Conservation (phyloP, 2,113 vertebrate species). For the Raja brachyura region DNA sequence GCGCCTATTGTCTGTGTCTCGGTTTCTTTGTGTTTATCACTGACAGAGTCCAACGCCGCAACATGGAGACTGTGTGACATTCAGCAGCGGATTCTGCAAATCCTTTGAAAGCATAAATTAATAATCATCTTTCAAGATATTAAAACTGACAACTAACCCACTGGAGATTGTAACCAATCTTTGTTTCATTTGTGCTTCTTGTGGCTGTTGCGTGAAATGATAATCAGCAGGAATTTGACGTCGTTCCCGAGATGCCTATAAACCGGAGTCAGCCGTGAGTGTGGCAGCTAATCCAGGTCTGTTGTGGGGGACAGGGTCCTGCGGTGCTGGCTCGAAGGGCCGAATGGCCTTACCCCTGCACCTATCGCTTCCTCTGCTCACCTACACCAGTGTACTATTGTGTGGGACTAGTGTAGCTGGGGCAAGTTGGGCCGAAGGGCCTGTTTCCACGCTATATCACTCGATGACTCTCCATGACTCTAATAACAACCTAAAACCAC, state of each 20-base stretch:
- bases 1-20: too few species aligned
- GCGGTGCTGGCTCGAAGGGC: too few species aligned
- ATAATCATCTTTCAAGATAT: slow-evolving; percentile 21
- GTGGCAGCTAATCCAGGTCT: slow-evolving; percentile 8
- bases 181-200: background rate
- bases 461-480: too few species aligned
- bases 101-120: background rate
- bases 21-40: too few species aligned
- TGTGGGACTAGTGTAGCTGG: too few species aligned
- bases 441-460: too few species aligned
- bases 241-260: background rate
- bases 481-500: too few species aligned
- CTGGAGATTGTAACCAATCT: slow-evolving; percentile 5
- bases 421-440: too few species aligned
- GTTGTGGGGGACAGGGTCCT: too few species aligned
- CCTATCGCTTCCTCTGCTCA: too few species aligned
- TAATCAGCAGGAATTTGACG: background rate
- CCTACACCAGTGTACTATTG: too few species aligned
- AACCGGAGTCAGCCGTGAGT: background rate
- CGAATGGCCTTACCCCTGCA: too few species aligned
- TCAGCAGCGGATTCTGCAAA: background rate
- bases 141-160: slow-evolving; percentile 29
- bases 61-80: background rate
- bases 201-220: background rate
- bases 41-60: background rate